Evolutionary conservation across 2,888 invertebrate genomes (phyloP).

Genomic region (Dioctria linearis): DNA sequence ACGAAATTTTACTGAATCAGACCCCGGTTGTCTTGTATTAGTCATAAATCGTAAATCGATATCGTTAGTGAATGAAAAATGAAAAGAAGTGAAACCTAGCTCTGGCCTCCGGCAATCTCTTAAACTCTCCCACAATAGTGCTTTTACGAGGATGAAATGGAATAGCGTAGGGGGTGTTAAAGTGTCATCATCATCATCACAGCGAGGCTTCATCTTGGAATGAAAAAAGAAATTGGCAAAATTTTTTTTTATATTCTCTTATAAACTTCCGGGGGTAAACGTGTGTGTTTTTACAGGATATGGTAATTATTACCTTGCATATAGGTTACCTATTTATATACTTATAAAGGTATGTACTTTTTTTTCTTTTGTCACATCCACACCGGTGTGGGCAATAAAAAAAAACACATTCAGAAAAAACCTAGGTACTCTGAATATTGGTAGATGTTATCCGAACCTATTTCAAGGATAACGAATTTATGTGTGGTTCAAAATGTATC

Average conservation of each 20-base stretch:
- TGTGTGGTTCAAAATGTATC: not conserved
- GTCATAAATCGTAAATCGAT: slow-evolving; percentile 62
- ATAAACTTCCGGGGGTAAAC: not conserved
- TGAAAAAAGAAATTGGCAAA: not conserved
- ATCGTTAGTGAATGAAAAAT: slow-evolving; percentile 61
- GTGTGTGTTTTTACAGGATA: not conserved
- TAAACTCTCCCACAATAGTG: not conserved
- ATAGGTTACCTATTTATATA: not conserved
- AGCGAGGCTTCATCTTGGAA: not conserved
- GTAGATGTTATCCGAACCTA: not conserved
- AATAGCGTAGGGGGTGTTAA: not conserved
- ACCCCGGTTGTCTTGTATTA: not conserved
- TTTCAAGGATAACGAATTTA: not conserved
- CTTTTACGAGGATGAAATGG: slow-evolving; percentile 6
- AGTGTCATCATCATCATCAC: not conserved
- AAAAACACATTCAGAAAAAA: not conserved
- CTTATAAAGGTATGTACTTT: not conserved
- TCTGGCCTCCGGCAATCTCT: slow-evolving; percentile 20
- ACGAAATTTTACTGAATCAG: slow-evolving; percentile 42
- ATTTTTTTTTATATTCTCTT: not conserved
- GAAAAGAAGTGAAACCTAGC: slow-evolving; percentile 49
- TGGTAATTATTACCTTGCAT: not conserved
- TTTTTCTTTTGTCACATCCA: not conserved
- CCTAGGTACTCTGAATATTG: too few relatives aligned
- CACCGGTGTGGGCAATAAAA: not conserved